A percentile compares a stretch with the other conserved stretches of the same genome.
Evolutionary conservation across 2,797 vertebrate genomes (phyloP).

Genomic region (Australoheros facetus): DNA sequence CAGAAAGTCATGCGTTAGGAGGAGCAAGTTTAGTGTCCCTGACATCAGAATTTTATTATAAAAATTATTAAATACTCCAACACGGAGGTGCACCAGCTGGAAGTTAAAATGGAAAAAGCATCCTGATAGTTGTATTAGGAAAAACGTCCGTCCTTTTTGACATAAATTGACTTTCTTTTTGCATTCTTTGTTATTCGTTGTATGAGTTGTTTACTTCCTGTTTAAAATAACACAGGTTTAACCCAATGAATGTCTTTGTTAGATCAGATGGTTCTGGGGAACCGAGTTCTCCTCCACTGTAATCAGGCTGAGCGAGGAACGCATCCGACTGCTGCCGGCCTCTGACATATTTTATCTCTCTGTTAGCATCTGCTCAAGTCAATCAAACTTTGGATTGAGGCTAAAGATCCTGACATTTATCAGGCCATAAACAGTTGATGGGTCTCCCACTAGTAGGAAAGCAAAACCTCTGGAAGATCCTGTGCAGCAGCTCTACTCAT

Average conservation of each 20-base stretch:
- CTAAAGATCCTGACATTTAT: neutral
- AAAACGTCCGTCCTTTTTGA: neutral
- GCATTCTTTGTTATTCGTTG: too few species aligned
- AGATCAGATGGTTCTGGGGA: fast-evolving
- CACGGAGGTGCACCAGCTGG: neutral
- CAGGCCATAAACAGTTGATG: fast-evolving
- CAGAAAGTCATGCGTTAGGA: fast-evolving
- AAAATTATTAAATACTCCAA: neutral
- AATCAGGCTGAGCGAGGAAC: too few species aligned
- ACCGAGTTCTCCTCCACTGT: neutral
- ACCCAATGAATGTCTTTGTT: neutral
- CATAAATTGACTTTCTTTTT: too few species aligned
- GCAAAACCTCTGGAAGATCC: neutral
- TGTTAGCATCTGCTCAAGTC: neutral
- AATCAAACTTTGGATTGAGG: neutral
- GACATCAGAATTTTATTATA: neutral
- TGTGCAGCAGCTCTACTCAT: neutral
- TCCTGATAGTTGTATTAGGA: neutral
- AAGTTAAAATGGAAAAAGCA: neutral
- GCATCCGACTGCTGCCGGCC: neutral
- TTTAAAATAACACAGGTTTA: neutral
- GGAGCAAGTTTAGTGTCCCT: neutral
- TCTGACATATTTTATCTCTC: neutral
- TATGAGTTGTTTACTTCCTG: too few species aligned
- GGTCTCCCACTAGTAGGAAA: neutral